Evolutionary conservation across 2,888 invertebrate genomes (phyloP).

Genomic region (Parnassius smintheus): DNA sequence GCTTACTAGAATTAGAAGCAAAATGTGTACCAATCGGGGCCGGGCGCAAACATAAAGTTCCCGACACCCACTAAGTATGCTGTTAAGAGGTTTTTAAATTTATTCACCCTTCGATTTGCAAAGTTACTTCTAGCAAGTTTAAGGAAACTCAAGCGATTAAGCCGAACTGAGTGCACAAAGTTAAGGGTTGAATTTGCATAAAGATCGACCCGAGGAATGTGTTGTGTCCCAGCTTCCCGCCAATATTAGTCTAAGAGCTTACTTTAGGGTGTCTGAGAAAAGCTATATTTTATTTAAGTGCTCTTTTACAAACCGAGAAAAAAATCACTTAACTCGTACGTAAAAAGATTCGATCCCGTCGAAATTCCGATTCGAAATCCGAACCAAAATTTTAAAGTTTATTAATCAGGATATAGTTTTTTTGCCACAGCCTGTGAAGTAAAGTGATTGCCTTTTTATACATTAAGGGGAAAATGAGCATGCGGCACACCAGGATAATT

Average conservation of each 20-base stretch:
- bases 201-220: slow-evolving; percentile 51
- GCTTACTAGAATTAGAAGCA: slow-evolving; percentile 55
- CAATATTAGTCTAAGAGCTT: slow-evolving; percentile 20
- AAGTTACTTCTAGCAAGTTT: slow-evolving; percentile 61
- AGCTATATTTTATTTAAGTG: neutral
- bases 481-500: no score
- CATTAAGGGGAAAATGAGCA: no score
- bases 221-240: slow-evolving; percentile 30
- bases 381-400: no score
- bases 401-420: no score
- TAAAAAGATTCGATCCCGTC: neutral
- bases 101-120: slow-evolving; percentile 76
- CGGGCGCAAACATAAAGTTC: slow-evolving; percentile 66
- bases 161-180: slow-evolving; percentile 63
- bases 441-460: no score
- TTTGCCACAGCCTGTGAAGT: no score
- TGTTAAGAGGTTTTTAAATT: slow-evolving; percentile 76
- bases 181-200: slow-evolving; percentile 78
- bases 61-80: slow-evolving; percentile 63
- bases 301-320: no score
- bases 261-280: slow-evolving; percentile 8
- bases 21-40: slow-evolving; percentile 46
- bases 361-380: no score
- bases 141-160: slow-evolving; percentile 73
- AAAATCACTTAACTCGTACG: neutral